A percentile compares a stretch with the other conserved stretches of the same genome.
These are phyloP conservation scores for Podarcis lilfordi DNA, from an alignment of 2,797 vertebrate genomes.

Conservation along the genomic window DNA sequence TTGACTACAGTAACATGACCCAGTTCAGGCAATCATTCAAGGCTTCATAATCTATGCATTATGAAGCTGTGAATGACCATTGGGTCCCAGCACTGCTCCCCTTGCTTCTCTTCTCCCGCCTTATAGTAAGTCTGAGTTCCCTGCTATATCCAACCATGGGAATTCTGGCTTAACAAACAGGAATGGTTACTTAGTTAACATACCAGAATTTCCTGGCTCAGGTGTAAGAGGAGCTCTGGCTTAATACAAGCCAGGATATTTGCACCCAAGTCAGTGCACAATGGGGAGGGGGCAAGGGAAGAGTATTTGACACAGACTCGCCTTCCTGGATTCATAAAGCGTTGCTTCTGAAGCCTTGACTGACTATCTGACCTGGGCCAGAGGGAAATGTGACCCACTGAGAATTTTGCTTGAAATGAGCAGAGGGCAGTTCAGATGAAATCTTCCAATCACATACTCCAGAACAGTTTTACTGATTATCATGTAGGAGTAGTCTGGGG, in stretches of 20 bases:
- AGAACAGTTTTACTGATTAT: constrained; percentile 55
- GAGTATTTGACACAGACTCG: neutral
- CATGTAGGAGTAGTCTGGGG: neutral
- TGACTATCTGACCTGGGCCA: constrained; percentile 34
- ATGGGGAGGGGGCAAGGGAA: neutral
- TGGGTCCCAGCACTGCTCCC: no score
- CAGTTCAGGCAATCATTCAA: neutral
- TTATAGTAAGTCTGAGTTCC: neutral
- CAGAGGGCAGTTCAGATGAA: neutral
- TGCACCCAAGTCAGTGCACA: neutral
- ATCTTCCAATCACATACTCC: constrained; percentile 36
- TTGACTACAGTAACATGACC: constrained; percentile 22
- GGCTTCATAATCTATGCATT: neutral
- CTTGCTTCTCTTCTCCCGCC: neutral
- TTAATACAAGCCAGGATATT: constrained; percentile 2
- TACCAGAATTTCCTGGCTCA: neutral
- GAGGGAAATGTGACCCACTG: constrained; percentile 48
- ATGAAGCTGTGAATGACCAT: neutral
- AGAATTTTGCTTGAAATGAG: constrained; percentile 12
- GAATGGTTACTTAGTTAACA: neutral
- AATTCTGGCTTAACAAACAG: neutral
- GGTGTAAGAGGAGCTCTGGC: neutral
- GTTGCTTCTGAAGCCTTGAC: constrained; percentile 3
- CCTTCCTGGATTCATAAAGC: neutral
- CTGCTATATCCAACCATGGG: neutral